Conservation (phyloP, 2,797 vertebrate species). For the Pangasius djambal region DNA sequence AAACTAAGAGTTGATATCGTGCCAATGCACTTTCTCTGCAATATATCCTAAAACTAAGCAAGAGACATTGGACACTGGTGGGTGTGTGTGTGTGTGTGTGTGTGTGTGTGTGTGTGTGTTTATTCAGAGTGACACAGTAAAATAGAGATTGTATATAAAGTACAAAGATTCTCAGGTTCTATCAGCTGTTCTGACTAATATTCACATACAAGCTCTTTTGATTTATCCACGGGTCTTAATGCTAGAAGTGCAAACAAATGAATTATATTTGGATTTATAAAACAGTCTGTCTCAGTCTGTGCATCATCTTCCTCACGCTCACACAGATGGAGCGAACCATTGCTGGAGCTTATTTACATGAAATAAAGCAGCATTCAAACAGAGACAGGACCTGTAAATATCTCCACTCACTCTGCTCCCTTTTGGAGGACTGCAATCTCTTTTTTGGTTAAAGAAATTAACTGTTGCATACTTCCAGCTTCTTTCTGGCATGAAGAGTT, state of each 20-base stretch:
- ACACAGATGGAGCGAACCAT: background rate
- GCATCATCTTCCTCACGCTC: background rate
- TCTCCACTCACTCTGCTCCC: background rate
- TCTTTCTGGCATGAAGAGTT: background rate
- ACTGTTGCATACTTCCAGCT: background rate
- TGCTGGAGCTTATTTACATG: slow-evolving; percentile 33
- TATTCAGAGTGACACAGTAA: background rate
- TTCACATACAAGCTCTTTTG: background rate
- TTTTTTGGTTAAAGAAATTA: background rate
- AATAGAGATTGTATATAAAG: background rate
- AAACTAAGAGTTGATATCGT: background rate
- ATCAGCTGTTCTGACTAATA: too few species aligned
- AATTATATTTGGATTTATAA: slow-evolving; percentile 26
- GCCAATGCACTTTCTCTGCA: background rate
- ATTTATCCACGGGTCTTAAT: background rate
- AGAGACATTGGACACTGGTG: background rate
- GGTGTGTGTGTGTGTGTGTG: background rate
- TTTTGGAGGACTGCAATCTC: background rate
- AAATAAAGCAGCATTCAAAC: slow-evolving; percentile 39
- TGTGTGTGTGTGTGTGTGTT: background rate
- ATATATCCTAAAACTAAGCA: background rate
- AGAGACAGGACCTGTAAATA: slow-evolving; percentile 31
- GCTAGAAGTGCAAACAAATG: background rate
- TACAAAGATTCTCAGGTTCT: background rate
- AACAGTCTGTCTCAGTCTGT: slow-evolving; percentile 17